A percentile compares a stretch with the other conserved stretches of the same genome.
Evolutionary conservation across 37 sponge, comb jelly and placozoan species (phyloP).

Genomic region (Amphimedon queenslandica): DNA sequence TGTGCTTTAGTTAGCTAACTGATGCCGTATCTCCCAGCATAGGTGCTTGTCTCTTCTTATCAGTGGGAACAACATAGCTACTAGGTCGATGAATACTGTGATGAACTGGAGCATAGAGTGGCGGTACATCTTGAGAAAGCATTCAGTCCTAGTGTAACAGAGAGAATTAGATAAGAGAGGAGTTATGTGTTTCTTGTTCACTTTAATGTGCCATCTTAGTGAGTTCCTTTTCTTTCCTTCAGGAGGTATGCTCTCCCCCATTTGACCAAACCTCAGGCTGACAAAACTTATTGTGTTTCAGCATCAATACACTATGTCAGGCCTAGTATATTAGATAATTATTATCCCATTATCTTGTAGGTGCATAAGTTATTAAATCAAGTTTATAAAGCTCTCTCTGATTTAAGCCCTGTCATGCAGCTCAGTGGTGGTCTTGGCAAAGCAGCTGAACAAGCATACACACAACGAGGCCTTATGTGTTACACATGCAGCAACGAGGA

Average conservation of each 20-base stretch:
- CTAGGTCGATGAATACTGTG: not conserved
- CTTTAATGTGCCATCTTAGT: conserved; percentile 78
- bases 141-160: conserved; percentile 37
- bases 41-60: conserved; percentile 57
- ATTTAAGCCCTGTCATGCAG: conserved; percentile 75
- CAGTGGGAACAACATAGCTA: conserved; percentile 61
- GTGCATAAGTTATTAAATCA: conserved; percentile 67
- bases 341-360: conserved; percentile 34
- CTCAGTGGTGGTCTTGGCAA: conserved; percentile 66
- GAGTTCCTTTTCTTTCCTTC: conserved; percentile 54
- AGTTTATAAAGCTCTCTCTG: conserved; percentile 65
- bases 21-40: conserved; percentile 68
- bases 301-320: too few species aligned
- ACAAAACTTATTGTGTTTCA: too few species aligned
- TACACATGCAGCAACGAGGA: conserved; percentile 73
- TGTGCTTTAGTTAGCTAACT: too few species aligned
- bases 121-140: conserved; percentile 38
- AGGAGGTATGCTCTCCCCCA: too few species aligned
- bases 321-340: too few species aligned
- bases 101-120: not conserved
- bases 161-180: too few species aligned
- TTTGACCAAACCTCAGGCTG: too few species aligned
- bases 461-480: conserved; percentile 81
- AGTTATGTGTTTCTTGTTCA: too few species aligned
- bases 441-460: conserved; percentile 75